Evolutionary conservation across 2,888 invertebrate genomes (phyloP).

Genomic region (Hirtodrosophila confusa): DNA sequence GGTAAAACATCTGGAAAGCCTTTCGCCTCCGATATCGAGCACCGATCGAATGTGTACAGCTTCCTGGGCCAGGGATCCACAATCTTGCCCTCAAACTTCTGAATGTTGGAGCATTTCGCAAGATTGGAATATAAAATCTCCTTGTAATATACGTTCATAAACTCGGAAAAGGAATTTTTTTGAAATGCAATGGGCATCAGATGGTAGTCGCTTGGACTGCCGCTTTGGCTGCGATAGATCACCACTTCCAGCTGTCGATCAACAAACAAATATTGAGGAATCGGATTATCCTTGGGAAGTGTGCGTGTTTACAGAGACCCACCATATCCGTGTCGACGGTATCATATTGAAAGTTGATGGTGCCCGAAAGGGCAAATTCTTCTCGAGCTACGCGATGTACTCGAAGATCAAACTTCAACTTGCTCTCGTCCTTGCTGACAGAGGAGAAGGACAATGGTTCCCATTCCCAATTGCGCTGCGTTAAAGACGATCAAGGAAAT

Average conservation of each 20-base stretch:
- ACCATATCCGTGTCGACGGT: background rate
- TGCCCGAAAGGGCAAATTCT: background rate
- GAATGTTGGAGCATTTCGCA: too few species aligned
- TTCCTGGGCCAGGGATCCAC: too few species aligned
- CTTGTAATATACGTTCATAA: background rate
- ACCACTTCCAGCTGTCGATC: background rate
- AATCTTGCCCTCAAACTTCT: too few species aligned
- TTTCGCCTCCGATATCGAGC: too few species aligned
- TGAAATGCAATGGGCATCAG: background rate
- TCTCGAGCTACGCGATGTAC: background rate
- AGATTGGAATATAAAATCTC: background rate
- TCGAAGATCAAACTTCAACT: background rate
- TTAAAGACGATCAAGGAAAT: too few species aligned
- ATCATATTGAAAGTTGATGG: constrained; percentile 2
- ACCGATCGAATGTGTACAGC: too few species aligned
- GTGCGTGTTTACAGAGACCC: background rate
- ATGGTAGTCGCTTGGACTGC: background rate
- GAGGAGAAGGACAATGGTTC: background rate
- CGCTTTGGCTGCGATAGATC: constrained; percentile 3
- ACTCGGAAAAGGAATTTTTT: background rate
- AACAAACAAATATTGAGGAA: too few species aligned
- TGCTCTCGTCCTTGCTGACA: constrained; percentile 3
- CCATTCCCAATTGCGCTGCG: constrained; percentile 1
- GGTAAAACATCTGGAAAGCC: too few species aligned
- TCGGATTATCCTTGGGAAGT: too few species aligned